phyloP scores from a whole-genome alignment of 2,888 invertebrate species.

The Phoenoteleia sp. region DNA sequence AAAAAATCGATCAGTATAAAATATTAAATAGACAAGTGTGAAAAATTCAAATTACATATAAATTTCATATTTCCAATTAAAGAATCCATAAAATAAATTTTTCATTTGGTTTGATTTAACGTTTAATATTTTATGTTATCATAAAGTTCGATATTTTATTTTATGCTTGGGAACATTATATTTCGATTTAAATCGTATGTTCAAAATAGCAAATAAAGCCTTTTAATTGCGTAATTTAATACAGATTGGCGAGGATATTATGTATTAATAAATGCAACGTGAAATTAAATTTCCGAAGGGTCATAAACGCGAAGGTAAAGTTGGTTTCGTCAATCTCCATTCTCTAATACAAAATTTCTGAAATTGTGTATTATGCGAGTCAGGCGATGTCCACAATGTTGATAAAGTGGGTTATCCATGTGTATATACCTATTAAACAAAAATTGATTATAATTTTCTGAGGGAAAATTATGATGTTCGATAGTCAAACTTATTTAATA shows the following conservation, averaged over 20 bases:
- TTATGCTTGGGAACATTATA: too few relatives aligned
- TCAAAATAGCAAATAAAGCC: not conserved
- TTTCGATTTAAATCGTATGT: not conserved
- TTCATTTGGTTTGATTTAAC: too few relatives aligned
- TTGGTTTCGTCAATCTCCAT: not conserved
- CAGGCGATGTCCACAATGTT: not conserved
- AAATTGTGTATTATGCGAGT: not conserved
- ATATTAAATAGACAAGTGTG: constrained; percentile 9
- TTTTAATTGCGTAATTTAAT: not conserved
- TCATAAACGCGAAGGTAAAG: not conserved
- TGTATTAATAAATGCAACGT: not conserved
- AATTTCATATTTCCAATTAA: too few relatives aligned
- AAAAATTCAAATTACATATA: too few relatives aligned
- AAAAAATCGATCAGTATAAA: not conserved
- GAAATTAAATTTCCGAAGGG: not conserved
- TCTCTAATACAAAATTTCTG: not conserved
- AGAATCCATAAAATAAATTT: too few relatives aligned
- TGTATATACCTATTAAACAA: not conserved
- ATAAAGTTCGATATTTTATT: too few relatives aligned
- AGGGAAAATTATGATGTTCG: too few relatives aligned
- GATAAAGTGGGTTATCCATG: not conserved
- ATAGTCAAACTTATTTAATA: too few relatives aligned
- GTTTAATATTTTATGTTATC: not conserved
- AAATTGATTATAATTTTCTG: not conserved
- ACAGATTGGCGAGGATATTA: not conserved